These are phyloP conservation scores for Pangasius djambal DNA, from an alignment of 2,797 vertebrate species.

Conservation along the genomic window DNA sequence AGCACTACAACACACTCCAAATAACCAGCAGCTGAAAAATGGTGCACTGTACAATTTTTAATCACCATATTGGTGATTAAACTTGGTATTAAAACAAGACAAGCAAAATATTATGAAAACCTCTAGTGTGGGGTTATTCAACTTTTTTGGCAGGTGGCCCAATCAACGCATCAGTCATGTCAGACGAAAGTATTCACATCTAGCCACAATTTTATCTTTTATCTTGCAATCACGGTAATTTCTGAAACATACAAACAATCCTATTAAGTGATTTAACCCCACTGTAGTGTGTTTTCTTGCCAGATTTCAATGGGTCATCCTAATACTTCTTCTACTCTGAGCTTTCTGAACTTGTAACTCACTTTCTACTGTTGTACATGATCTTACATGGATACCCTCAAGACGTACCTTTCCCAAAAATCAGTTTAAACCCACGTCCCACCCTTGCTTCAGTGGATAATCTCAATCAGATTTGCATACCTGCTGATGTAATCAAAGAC, in stretches of 20 bases:
- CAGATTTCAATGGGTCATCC: neutral
- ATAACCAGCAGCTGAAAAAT: neutral
- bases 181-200: neutral
- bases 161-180: neutral
- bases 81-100: neutral
- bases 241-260: neutral
- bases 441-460: neutral
- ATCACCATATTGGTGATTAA: neutral
- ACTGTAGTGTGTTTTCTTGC: neutral
- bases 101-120: slow-evolving; percentile 28
- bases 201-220: neutral
- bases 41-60: neutral
- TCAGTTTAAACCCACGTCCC: neutral
- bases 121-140: no score
- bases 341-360: neutral
- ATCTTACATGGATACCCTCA: neutral
- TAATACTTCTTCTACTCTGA: neutral
- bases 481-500: neutral
- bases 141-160: neutral
- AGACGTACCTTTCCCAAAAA: neutral
- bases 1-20: neutral
- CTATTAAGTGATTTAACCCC: neutral
- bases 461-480: neutral
- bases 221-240: neutral
- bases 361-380: neutral